Percentiles rank a stretch among this genome's conserved stretches.
phyloP scores from a whole-genome alignment of 2,797 vertebrate species.

The Dallia pectoralis region DNA sequence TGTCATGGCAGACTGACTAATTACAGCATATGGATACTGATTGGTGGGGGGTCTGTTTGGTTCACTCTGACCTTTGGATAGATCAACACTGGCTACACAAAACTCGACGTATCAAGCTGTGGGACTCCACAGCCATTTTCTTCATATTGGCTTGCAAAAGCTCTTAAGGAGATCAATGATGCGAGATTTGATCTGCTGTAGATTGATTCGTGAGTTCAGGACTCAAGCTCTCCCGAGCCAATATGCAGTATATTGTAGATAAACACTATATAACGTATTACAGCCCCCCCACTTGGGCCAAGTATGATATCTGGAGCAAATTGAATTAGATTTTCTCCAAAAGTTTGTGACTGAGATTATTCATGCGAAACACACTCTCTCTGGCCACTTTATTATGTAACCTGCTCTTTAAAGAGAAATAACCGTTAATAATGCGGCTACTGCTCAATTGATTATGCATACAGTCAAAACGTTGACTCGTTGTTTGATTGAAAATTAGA shows the following conservation, averaged over 20 bases:
- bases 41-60: slow-evolving; percentile 34
- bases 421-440: too few relatives aligned
- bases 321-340: neutral
- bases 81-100: slow-evolving; percentile 43
- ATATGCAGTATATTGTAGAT: neutral
- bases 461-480: neutral
- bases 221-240: slow-evolving; percentile 24
- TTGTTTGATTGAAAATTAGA: too few relatives aligned
- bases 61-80: slow-evolving; percentile 33
- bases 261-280: neutral
- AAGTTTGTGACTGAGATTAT: slow-evolving; percentile 39
- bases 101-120: slow-evolving; percentile 21
- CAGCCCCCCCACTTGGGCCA: neutral
- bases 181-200: slow-evolving; percentile 42
- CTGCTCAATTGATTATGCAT: neutral
- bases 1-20: slow-evolving; percentile 12
- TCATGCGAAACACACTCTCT: too few relatives aligned
- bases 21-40: slow-evolving; percentile 25
- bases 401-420: too few relatives aligned
- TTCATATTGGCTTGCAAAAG: slow-evolving; percentile 37
- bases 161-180: slow-evolving; percentile 51
- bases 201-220: slow-evolving; percentile 51
- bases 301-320: neutral
- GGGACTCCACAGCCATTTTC: slow-evolving; percentile 33
- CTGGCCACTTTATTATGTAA: too few relatives aligned